Conservation (phyloP, 2,888 invertebrate genomes). For the Drosophila parthenogenetica region DNA sequence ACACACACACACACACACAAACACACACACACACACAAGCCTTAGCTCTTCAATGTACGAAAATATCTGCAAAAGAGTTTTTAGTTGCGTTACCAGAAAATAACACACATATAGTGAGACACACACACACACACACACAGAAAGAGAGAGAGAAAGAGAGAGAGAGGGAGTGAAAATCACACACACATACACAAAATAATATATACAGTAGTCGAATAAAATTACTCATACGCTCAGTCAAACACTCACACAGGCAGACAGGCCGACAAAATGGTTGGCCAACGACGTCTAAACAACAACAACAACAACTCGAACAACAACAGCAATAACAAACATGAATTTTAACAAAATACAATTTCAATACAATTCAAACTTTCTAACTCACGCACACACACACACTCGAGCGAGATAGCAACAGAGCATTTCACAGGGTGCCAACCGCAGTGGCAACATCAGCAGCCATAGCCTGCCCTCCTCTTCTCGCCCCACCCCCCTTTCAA, state of each 20-base stretch:
- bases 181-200: slow-evolving; percentile 22
- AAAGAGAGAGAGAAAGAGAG: background rate
- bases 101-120: slow-evolving; percentile 37
- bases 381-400: slow-evolving; percentile 57
- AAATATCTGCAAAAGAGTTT: slow-evolving; percentile 68
- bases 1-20: slow-evolving; percentile 11
- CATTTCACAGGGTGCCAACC: slow-evolving; percentile 59
- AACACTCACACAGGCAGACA: slow-evolving; percentile 46
- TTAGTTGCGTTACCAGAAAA: slow-evolving; percentile 73
- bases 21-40: slow-evolving; percentile 8
- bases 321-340: slow-evolving; percentile 81
- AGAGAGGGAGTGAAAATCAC: slow-evolving; percentile 32
- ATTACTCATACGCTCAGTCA: slow-evolving; percentile 76
- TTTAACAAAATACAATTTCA: slow-evolving; percentile 83
- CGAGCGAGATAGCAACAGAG: slow-evolving; percentile 46
- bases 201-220: slow-evolving; percentile 62
- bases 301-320: slow-evolving; percentile 43
- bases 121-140: slow-evolving; percentile 44
- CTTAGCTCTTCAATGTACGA: slow-evolving; percentile 52
- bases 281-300: slow-evolving; percentile 76
- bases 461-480: background rate
- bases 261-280: slow-evolving; percentile 81
- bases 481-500: slow-evolving; percentile 10
- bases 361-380: slow-evolving; percentile 84
- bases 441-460: slow-evolving; percentile 67